Percentiles rank a stretch among this genome's conserved stretches.
These are phyloP conservation scores for Fukomys damarensis DNA, from an alignment of 2,113 vertebrate species.

Conservation along the genomic window DNA sequence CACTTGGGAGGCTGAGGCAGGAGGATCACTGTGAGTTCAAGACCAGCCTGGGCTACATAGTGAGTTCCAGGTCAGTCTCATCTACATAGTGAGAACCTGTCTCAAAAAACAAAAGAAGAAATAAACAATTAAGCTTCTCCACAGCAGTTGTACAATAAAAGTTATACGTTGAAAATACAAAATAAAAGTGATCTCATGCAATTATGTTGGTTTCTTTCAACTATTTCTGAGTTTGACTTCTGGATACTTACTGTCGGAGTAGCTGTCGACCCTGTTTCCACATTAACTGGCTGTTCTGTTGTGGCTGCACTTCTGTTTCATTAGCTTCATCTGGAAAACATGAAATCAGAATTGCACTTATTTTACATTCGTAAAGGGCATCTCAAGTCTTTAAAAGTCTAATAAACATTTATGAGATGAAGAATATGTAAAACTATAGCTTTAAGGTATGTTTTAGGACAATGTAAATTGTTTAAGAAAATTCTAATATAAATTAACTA, in stretches of 20 bases:
- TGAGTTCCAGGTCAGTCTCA: no score
- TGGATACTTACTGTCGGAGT: conserved; percentile 95
- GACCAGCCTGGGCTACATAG: no score
- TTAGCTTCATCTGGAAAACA: conserved; percentile 96
- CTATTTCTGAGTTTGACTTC: not conserved
- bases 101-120: no score
- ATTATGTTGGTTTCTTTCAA: not conserved
- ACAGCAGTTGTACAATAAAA: not conserved
- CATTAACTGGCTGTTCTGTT: conserved; percentile 97
- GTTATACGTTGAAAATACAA: conserved; percentile 44
- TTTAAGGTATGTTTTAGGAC: not conserved
- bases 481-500: conserved; percentile 35
- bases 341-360: conserved; percentile 74
- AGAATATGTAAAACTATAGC: conserved; percentile 10
- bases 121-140: conserved; percentile 1
- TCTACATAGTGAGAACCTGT: no score
- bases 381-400: not conserved
- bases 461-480: conserved; percentile 33
- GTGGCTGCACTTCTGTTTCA: conserved; percentile 94
- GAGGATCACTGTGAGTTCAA: no score
- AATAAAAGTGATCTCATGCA: conserved; percentile 43
- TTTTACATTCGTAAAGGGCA: conserved; percentile 44
- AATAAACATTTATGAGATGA: conserved; percentile 19
- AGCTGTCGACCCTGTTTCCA: conserved; percentile 99
- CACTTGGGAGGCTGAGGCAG: no score